Evolutionary conservation across 2,888 invertebrate species (phyloP).

Genomic region (Ischnura elegans): DNA sequence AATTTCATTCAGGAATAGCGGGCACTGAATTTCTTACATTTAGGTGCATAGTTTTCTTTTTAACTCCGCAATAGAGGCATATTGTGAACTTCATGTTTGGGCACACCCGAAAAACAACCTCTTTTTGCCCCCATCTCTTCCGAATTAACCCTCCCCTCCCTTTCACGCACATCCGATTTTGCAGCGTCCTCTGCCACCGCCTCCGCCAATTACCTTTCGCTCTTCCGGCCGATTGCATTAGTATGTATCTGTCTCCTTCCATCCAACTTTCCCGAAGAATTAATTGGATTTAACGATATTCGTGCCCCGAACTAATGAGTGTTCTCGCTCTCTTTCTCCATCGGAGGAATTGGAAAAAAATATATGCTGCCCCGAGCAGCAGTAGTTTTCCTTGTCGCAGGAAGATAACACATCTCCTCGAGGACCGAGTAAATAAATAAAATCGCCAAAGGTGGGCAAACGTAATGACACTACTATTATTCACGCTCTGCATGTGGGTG

Average conservation of each 20-base stretch:
- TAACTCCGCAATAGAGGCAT: background rate
- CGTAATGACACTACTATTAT: constrained; percentile 27
- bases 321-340: background rate
- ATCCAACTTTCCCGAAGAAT: constrained; percentile 38
- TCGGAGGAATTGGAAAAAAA: background rate
- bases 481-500: constrained; percentile 41
- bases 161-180: background rate
- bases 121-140: background rate
- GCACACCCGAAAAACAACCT: background rate
- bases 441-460: constrained; percentile 41
- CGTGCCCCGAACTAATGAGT: constrained; percentile 32
- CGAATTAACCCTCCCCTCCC: background rate
- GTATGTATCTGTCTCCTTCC: constrained; percentile 28
- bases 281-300: constrained; percentile 45
- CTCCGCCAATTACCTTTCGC: background rate
- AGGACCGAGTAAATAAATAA: constrained; percentile 17
- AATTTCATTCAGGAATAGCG: background rate
- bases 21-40: background rate
- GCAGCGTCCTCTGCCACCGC: background rate
- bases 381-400: constrained; percentile 30
- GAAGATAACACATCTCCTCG: constrained; percentile 38
- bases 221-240: constrained; percentile 33
- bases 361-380: background rate
- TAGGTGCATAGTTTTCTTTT: background rate
- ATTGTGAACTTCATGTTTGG: background rate